Percentiles rank a stretch among this genome's conserved stretches.
Evolutionary conservation across 2,888 invertebrate species (phyloP).

Genomic region (Zeuzera pyrina): DNA sequence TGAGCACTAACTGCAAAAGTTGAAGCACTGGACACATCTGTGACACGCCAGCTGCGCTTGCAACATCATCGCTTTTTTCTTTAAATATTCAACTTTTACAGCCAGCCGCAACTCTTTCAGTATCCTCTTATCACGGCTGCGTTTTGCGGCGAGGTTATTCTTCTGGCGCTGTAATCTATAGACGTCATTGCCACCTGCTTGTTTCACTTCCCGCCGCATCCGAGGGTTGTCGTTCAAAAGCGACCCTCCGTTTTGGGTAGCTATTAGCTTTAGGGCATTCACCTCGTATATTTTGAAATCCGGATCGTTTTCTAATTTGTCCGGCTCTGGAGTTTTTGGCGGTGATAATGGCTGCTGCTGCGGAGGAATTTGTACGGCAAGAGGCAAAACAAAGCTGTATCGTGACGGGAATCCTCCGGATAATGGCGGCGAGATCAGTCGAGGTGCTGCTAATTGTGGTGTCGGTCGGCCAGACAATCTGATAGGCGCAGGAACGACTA

Average conservation of each 20-base stretch:
- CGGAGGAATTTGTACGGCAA: too few species aligned
- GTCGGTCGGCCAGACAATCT: too few species aligned
- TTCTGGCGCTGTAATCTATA: too few species aligned
- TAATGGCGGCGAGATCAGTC: background rate
- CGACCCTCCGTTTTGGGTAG: slow-evolving; percentile 70
- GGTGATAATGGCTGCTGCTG: slow-evolving; percentile 22
- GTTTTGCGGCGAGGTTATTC: slow-evolving; percentile 96
- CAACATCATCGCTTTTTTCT: slow-evolving; percentile 33
- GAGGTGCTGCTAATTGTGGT: too few species aligned
- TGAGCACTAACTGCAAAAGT: background rate
- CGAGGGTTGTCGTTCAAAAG: slow-evolving; percentile 74
- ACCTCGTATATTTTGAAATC: slow-evolving; percentile 79
- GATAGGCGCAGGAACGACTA: too few species aligned
- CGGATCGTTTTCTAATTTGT: slow-evolving; percentile 47
- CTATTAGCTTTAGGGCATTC: slow-evolving; percentile 77
- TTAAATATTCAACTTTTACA: slow-evolving; percentile 85
- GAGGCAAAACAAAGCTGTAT: too few species aligned
- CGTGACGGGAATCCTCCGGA: too few species aligned
- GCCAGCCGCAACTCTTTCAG: slow-evolving; percentile 95
- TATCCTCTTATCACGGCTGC: slow-evolving; percentile 91
- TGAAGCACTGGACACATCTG: slow-evolving; percentile 25
- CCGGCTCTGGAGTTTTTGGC: slow-evolving; percentile 24
- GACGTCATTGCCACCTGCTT: too few species aligned
- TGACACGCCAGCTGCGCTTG: slow-evolving; percentile 29
- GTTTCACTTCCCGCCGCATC: slow-evolving; percentile 76